Evolutionary conservation across 23 tunicate species (phyloP).

Genomic region (Phallusia fumigata): DNA sequence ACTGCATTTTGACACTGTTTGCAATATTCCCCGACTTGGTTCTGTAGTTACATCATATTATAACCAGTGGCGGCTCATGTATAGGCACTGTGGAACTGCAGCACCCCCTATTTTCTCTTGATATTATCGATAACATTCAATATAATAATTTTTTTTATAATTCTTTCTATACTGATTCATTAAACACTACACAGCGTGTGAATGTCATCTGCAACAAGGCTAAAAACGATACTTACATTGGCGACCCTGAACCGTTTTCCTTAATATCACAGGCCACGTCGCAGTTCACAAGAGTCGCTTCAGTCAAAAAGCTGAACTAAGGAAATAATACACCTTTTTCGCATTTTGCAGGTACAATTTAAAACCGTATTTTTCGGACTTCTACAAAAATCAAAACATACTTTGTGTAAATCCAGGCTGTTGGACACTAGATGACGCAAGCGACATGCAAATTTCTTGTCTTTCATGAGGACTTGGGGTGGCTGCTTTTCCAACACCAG

Average conservation of each 20-base stretch:
- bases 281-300: slow-evolving; percentile 41
- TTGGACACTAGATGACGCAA: slow-evolving; percentile 78
- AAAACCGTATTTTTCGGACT: not conserved
- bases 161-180: no score
- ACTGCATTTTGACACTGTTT: slow-evolving; percentile 39
- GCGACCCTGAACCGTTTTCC: slow-evolving; percentile 1
- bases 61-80: no score
- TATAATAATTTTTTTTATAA: no score
- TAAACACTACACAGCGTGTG: no score
- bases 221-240: not conserved
- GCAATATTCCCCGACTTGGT: slow-evolving; percentile 55
- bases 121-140: no score
- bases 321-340: no score
- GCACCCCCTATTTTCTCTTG: no score
- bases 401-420: slow-evolving; percentile 58
- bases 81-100: no score
- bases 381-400: not conserved
- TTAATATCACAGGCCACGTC: slow-evolving; percentile 40
- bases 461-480: slow-evolving; percentile 94
- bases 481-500: slow-evolving; percentile 88
- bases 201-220: no score
- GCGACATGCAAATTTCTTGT: slow-evolving; percentile 68
- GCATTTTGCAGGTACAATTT: not conserved
- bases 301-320: slow-evolving; percentile 37
- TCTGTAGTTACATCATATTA: slow-evolving; percentile 12